Evolutionary conservation across 2,797 vertebrate genomes (phyloP).

Genomic region (Todus mexicanus): DNA sequence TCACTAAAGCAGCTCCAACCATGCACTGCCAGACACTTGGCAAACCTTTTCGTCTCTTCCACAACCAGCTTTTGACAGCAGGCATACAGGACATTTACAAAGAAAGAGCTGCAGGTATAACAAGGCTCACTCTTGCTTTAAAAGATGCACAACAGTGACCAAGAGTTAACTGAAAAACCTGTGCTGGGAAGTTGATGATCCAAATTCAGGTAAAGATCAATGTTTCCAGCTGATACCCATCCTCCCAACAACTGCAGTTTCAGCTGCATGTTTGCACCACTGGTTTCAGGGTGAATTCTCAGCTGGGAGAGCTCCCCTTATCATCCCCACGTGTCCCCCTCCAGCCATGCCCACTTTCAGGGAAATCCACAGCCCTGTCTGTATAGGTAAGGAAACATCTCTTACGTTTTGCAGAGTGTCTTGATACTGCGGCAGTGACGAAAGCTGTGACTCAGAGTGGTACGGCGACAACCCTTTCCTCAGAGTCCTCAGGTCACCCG

Average conservation of each 20-base stretch:
- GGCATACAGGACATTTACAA: not conserved
- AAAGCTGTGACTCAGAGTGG: constrained; percentile 94
- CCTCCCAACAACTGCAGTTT: not conserved
- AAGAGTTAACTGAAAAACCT: not conserved
- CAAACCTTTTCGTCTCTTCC: not conserved
- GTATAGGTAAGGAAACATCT: not conserved
- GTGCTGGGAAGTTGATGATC: not conserved
- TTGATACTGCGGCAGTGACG: constrained; percentile 86
- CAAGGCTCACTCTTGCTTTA: not conserved
- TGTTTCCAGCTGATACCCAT: not conserved
- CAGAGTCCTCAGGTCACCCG: constrained; percentile 86
- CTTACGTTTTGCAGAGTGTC: constrained; percentile 89
- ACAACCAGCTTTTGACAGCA: not conserved
- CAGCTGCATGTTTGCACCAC: not conserved
- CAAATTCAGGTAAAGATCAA: not conserved
- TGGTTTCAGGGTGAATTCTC: not conserved
- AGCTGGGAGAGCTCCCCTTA: not conserved
- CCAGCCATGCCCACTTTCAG: not conserved
- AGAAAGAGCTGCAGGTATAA: not conserved
- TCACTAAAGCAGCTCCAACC: not conserved
- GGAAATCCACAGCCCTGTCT: not conserved
- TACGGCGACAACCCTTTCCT: constrained; percentile 91
- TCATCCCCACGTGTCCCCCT: not conserved
- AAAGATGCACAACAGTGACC: not conserved
- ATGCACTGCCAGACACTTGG: not conserved